phyloP scores from a whole-genome alignment of 2,888 invertebrate species.

The Rhodophaea formosa region DNA sequence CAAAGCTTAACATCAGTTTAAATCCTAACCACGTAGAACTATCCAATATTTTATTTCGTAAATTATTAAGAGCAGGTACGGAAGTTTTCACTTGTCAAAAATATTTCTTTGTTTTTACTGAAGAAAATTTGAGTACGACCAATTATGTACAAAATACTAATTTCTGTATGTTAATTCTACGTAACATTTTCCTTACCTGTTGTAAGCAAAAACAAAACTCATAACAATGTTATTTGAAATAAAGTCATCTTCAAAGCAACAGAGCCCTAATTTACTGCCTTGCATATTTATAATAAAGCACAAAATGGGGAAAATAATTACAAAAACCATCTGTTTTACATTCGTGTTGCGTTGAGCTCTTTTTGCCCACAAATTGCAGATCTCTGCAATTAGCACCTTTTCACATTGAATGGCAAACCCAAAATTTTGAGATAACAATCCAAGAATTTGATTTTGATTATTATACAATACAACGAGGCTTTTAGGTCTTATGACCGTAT shows the following conservation, averaged over 20 bases:
- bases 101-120: no score
- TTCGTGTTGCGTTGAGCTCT: conserved; percentile 49
- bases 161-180: not conserved
- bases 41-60: no score
- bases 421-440: not conserved
- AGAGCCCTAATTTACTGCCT: not conserved
- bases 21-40: no score
- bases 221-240: not conserved
- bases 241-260: not conserved
- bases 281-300: conserved; percentile 6
- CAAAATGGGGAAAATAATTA: conserved; percentile 48
- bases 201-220: not conserved
- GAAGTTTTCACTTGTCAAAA: no score
- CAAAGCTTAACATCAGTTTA: no score
- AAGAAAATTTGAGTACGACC: no score
- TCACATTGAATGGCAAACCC: not conserved
- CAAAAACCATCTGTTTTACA: conserved; percentile 52
- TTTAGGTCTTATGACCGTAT: no score
- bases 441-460: no score
- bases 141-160: no score
- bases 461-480: no score
- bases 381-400: conserved; percentile 32
- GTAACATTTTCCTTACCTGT: not conserved
- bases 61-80: no score
- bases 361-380: conserved; percentile 62